Conservation (phyloP, 2,888 invertebrate genomes). For the Metopia argyrocephala region DNA sequence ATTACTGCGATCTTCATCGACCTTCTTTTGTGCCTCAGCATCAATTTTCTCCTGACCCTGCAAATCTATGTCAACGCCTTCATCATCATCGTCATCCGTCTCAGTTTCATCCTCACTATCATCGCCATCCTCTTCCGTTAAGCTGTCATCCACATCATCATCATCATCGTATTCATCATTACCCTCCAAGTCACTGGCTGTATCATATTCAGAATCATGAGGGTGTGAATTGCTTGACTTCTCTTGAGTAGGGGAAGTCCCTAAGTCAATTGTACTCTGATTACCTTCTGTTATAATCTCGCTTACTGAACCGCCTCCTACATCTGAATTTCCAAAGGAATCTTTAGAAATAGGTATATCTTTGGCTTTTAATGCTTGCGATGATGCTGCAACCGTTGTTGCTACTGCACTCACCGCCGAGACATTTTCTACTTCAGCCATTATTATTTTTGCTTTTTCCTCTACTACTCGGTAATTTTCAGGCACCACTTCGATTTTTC, state of each 20-base stretch:
- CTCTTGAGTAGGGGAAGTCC: conserved; percentile 76
- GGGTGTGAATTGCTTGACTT: conserved; percentile 77
- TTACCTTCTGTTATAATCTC: conserved; percentile 63
- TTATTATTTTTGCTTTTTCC: conserved; percentile 52
- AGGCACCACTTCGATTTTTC: conserved; percentile 57
- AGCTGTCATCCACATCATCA: conserved; percentile 65
- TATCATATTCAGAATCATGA: conserved; percentile 79
- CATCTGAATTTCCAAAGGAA: conserved; percentile 45
- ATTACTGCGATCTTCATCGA: conserved; percentile 96
- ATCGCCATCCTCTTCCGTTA: conserved; percentile 67
- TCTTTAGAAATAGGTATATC: conserved; percentile 60
- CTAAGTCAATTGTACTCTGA: conserved; percentile 67
- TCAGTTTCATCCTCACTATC: conserved; percentile 70
- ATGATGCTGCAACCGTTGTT: conserved; percentile 65
- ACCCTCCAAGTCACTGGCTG: conserved; percentile 78
- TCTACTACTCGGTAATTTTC: conserved; percentile 44
- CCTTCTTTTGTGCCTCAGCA: conserved; percentile 84
- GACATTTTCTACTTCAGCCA: conserved; percentile 78
- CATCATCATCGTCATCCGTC: conserved; percentile 71
- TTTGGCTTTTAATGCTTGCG: conserved; percentile 63
- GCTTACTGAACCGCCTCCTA: conserved; percentile 69
- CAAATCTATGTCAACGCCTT: conserved; percentile 83
- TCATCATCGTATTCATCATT: conserved; percentile 76
- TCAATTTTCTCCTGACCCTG: conserved; percentile 81
- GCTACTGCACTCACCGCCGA: conserved; percentile 66